Evolutionary conservation across 2,888 invertebrate genomes (phyloP), one percentile per base, ranked within the genome.

Genomic region (Helleia helle): DNA sequence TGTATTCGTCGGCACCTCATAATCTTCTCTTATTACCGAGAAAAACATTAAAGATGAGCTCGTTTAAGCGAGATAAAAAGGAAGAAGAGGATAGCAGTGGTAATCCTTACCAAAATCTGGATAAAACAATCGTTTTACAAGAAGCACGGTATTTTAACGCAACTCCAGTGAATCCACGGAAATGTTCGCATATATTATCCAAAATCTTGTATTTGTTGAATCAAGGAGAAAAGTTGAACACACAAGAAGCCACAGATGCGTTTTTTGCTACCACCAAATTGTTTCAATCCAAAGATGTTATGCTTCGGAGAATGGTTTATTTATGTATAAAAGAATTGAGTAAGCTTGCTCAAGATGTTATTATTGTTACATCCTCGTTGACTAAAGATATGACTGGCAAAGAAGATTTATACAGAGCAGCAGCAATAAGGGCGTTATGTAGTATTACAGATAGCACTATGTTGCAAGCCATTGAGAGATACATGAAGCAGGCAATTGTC

Each of bases 401-500:
- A 67, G 97, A 97, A 67, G 96, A 97, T 75, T 79, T 94, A 48
- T 97, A 96, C 71, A 55, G 84, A 45, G 96, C 98, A 0, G 96
- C 99, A 4, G 98, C 99, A 17, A 99, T 99, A 56, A 87, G 99
- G 48, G 98, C 99, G 0, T 85, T 99, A 2, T 99, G 99, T 73
- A 95, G 95, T 58, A 98, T 99, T 43, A 99, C 98, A 0, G 99
- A 99, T 81, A 92, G 89, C 44, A 91, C 92, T 1, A 94, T 94
- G 97, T 79, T 99, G 41, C 96, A 99, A 75, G 94, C 97, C 2
- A 97, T 99, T 46, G 99, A 99, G 68, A 88, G 99, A 43, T 99
- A 99, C 76, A 99, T 99, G 98, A 99, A 99, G 67, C 99, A 99
- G 71, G 99, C 99, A 0, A 99, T 99, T 54, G 99, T 99, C n/a